Evolutionary conservation across 2,797 vertebrate genomes (phyloP).

Genomic region (Ctenochaetus hawaiiensis): DNA sequence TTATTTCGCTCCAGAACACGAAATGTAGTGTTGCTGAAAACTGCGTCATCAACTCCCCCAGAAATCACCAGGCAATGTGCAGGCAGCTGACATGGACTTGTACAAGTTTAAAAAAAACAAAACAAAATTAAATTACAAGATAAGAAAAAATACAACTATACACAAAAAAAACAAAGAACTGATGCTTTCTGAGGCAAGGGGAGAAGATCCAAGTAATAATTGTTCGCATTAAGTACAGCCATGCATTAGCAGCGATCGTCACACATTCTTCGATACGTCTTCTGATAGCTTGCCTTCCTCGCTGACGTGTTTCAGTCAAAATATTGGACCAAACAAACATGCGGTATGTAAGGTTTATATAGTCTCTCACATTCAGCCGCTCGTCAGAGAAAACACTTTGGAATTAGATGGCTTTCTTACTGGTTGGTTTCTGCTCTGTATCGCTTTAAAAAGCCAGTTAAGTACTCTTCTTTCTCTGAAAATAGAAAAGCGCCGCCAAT

Average conservation of each 20-base stretch:
- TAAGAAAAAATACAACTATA: constrained; percentile 27
- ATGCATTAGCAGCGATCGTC: constrained; percentile 80
- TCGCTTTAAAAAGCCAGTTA: constrained; percentile 48
- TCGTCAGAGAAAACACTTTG: constrained; percentile 73
- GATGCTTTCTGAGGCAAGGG: constrained; percentile 54
- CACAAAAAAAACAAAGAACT: constrained; percentile 32
- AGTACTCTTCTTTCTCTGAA: constrained; percentile 28
- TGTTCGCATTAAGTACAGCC: constrained; percentile 69
- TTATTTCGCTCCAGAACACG: constrained; percentile 57
- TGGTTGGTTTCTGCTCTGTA: constrained; percentile 32
- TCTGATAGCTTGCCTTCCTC: constrained; percentile 57
- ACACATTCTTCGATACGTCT: constrained; percentile 63
- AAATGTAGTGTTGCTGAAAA: constrained; percentile 74
- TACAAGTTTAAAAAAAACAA: background rate
- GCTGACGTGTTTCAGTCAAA: constrained; percentile 52
- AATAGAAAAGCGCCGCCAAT: constrained; percentile 58
- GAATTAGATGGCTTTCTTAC: constrained; percentile 73
- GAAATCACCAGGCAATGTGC: constrained; percentile 47
- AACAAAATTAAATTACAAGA: constrained; percentile 38
- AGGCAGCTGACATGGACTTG: constrained; percentile 19
- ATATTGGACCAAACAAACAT: constrained; percentile 50
- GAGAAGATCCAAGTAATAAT: constrained; percentile 43
- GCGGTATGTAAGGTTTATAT: constrained; percentile 19
- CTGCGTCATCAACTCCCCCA: constrained; percentile 24
- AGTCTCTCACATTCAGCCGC: constrained; percentile 53